Base-by-base conservation (phyloP, 2,888 invertebrate genomes). In the Idaea biselata region DNA sequence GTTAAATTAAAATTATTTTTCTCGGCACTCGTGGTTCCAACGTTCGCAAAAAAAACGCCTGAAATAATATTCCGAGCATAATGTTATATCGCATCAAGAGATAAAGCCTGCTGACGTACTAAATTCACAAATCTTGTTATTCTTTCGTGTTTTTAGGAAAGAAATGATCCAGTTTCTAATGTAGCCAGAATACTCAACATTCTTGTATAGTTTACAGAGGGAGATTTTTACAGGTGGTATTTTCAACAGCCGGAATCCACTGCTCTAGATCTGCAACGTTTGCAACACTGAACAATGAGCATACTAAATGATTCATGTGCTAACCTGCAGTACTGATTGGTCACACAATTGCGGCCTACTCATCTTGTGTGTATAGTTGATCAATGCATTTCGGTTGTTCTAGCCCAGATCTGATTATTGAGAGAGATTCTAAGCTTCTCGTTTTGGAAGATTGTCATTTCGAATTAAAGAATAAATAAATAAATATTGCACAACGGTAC, bases 1-100 rank as follows among this genome's bases (percentile, higher is more conserved):
- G 44, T 44, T 44, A 44, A 44, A 7, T 44, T 44, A 44, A 44
- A 44, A 44, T 11, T 44, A 44, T 44, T 44, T 44, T 44, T 11
- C 44, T 44, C 44, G 44, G 44, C 14, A 44, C 44, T 44, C 44
- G 44, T 44, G 44, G 44, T 14, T 44, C 44, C 44, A 44, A 14
- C 44, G 44, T 44, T 44, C 44, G 44, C 44, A 44, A 44, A 44
- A 44, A 44, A 44, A 44, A 14, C 44, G 44, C 44, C 44, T 44
- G 44, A 44, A 44, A 44, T 44, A 44, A 44, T 14, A 44, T 44
- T 44, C 44, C 14, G 44, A 44, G 44, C 44, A 44, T 44, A 11
- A 44, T 44, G 44, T 44, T 44, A 44, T 44, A 44, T 44, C 44
- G 44, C 44, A 44, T 44, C 44, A 44, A 44, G 44, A 44, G 44